Base-by-base conservation (phyloP, 2,888 invertebrate species). In the Chrysolina oricalcia region DNA sequence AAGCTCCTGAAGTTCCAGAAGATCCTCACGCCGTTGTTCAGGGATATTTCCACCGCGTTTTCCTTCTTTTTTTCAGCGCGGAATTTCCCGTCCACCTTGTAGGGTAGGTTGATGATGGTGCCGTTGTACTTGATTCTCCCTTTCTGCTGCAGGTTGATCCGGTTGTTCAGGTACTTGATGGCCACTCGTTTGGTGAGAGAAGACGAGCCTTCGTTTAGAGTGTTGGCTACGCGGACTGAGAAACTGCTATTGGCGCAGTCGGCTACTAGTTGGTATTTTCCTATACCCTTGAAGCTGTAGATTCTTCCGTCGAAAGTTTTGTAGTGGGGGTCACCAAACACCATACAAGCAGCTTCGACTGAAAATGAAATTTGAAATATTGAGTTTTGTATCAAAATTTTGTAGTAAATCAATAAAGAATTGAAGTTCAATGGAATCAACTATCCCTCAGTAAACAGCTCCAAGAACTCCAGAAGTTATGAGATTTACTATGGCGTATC, bases 321-420 rank as follows among this genome's bases (percentile, higher is more conserved):
- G 87, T 98, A 98, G 87, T 98, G 98, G 0, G 98, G 97, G 88
- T 98, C 97, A 0, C 98, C 98, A 84, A 97, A 98, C 1, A 97
- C 97, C 11, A 97, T 97, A 86, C 98, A 98, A 0, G 96, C 95
- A 21, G 97, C 97, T 79, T 97, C 96, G 81, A 91, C 93, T 93
- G 87, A 40, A 87, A 59, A 59, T 27, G 0, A 35, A 59, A 59
- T 2, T 27, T 27, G 2, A 27, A 27, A 27, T 27, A 27, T 5
- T 27, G 5, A 27, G 27, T 27, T 27, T 27, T 27, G 27, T 27
- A 3, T 2, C 27, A 27, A 27, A 27, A 5, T 27, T 27, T 27
- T 5, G 27, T 27, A 27, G 5, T 27, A 5, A 27, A 5, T 27
- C 27, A 27, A 35, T 8, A 35, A 3, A 35, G 4, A 3, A 35